Conservation (phyloP, 2,888 invertebrate genomes). For the Crioceris asparagi region DNA sequence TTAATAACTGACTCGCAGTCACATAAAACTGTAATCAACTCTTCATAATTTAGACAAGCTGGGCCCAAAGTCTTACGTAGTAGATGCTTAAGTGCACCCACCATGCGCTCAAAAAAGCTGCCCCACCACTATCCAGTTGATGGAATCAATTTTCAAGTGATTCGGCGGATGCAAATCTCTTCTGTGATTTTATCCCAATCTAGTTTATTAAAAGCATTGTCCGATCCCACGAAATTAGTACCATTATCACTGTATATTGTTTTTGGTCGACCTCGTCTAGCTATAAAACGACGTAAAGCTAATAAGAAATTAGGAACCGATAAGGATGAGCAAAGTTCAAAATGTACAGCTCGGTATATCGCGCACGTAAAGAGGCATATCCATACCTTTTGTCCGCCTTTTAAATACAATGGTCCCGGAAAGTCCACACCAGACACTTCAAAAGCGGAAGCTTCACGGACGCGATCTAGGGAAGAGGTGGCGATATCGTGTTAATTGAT, state of each 20-base stretch:
- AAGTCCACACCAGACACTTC: constrained; percentile 24
- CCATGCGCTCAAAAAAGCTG: too few species aligned
- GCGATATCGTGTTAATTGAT: background rate
- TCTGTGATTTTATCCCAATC: constrained; percentile 13
- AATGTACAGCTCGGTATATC: constrained; percentile 13
- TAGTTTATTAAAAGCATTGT: constrained; percentile 10
- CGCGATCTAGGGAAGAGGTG: constrained; percentile 10
- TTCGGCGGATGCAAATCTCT: constrained; percentile 12
- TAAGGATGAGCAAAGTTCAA: constrained; percentile 15
- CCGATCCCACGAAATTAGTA: constrained; percentile 6
- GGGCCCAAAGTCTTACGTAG: too few species aligned
- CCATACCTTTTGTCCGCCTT: constrained; percentile 13
- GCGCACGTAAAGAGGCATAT: constrained; percentile 15
- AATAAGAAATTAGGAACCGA: constrained; percentile 25
- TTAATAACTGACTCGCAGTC: too few species aligned
- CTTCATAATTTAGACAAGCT: constrained; percentile 21
- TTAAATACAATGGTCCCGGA: constrained; percentile 28
- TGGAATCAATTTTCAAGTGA: constrained; percentile 30
- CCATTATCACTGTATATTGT: too few species aligned
- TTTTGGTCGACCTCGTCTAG: constrained; percentile 22
- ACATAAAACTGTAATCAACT: constrained; percentile 13
- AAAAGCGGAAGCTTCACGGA: constrained; percentile 17
- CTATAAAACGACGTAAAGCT: constrained; percentile 26
- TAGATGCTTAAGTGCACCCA: too few species aligned
- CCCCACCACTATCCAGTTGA: constrained; percentile 34